Evolutionary conservation across 2,888 invertebrate species (phyloP).

Genomic region (Trissoscelio sp.): DNA sequence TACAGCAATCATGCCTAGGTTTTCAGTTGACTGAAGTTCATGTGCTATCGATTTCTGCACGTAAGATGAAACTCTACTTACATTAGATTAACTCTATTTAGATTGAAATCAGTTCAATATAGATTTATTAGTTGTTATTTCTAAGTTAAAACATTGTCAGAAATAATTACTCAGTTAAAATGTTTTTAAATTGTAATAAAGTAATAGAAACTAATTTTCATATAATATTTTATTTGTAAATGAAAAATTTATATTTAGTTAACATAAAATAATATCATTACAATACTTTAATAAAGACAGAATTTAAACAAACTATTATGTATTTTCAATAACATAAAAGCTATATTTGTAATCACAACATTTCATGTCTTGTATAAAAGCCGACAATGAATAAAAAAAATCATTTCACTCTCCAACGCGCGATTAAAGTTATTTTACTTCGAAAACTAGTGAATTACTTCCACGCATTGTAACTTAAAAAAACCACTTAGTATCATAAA

Average conservation of each 20-base stretch:
- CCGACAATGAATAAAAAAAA: constrained; percentile 34
- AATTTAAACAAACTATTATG: constrained; percentile 2
- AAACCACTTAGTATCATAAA: constrained; percentile 34
- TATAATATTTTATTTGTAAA: no score
- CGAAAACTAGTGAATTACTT: constrained; percentile 21
- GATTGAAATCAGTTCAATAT: not conserved
- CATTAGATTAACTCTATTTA: constrained; percentile 25
- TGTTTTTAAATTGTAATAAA: no score
- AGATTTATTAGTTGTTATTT: not conserved
- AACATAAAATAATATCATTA: no score
- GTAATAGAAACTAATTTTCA: no score
- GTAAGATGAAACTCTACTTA: constrained; percentile 22
- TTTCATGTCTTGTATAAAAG: constrained; percentile 8
- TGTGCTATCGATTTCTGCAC: constrained; percentile 28
- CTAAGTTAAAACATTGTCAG: no score
- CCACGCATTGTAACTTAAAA: constrained; percentile 28
- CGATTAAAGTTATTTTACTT: constrained; percentile 34
- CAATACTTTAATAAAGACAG: not conserved
- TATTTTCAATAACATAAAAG: not conserved
- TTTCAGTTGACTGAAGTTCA: constrained; percentile 47
- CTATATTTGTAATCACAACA: not conserved
- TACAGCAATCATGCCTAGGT: constrained; percentile 73
- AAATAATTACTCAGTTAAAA: no score
- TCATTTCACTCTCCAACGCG: constrained; percentile 29
- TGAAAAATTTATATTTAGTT: no score